Base-by-base conservation (phyloP, 2,797 vertebrate species). In the Onychomys arenicola region DNA sequence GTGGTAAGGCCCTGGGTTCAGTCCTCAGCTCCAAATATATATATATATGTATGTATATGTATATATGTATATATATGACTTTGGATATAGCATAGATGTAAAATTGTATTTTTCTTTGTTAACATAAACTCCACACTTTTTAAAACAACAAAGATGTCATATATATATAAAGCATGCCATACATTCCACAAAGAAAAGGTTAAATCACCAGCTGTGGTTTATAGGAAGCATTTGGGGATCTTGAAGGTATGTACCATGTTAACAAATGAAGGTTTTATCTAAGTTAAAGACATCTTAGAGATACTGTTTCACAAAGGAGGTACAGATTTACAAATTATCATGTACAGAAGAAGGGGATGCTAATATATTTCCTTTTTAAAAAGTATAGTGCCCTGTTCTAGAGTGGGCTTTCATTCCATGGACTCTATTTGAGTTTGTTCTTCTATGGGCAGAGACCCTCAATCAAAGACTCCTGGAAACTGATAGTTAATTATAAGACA, bases 51-150 rank as follows among this genome's bases (percentile, higher is more conserved):
- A 2, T 65, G 55, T 63, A 27, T 57, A 52, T 52, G 12, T 52
- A 49, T 49, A 49, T 49, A 49, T n/a, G 46, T 46, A 8, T 46
- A 8, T 46, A 8, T 59, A 2, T 65, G 55, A 57, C 55, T 96
- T 95, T 95, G 86, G 52, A 67, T 34, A 67, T 81, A 43, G 37
- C 2, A 76, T 27, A 89, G 17, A 23, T 67, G 49, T 78, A 82
- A 88, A 63, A 13, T 92, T 93, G 91, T 96, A 78, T 82, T 94
- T 92, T 96, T 93, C 40, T 13, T 12, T 76, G 61, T 34, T 88
- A 93, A 52, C 49, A 23, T 90, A 73, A 91, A 87, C 8, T 77
- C 84, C 80, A 63, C 69, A 91, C 75, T 93, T 97, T 37, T 59
- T 78, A 87, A 91, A 23, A 37, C 87, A 32, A n/a, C 14, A 88